Evolutionary conservation across 1,140 invertebrate genomes (phyloP).

Genomic region (Daktulosphaira vitifoliae): DNA sequence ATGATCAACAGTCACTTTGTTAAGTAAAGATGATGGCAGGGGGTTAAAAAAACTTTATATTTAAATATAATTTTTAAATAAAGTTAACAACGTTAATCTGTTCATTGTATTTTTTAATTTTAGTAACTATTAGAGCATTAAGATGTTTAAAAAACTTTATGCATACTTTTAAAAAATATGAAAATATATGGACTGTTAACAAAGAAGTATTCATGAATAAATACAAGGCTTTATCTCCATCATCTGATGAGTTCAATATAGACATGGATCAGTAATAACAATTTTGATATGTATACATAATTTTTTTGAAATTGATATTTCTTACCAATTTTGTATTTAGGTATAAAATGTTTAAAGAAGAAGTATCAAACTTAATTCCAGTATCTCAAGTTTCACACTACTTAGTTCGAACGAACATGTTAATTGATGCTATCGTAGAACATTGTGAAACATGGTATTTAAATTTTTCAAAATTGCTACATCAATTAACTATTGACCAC

Average conservation of each 20-base stretch:
- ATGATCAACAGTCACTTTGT: no score
- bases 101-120: not conserved
- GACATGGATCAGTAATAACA: slow-evolving; percentile 1
- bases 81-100: no score
- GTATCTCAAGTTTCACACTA: slow-evolving; percentile 10
- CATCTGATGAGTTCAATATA: not conserved
- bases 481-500: not conserved
- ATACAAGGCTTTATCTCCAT: not conserved
- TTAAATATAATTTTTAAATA: no score
- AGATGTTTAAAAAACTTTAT: not conserved
- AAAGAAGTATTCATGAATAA: slow-evolving; percentile 5
- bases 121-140: slow-evolving; percentile 12
- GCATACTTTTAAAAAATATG: not conserved
- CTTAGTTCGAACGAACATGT: not conserved
- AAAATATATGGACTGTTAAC: slow-evolving; percentile 3
- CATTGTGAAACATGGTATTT: not conserved
- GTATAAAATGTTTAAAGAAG: not conserved
- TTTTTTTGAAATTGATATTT: not conserved
- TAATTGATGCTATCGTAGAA: not conserved
- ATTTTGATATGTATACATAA: not conserved
- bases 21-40: no score
- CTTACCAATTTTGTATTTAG: not conserved
- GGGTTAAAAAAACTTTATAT: no score
- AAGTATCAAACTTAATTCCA: not conserved
- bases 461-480: not conserved